A percentile compares a stretch with the other conserved stretches of the same genome.
These are phyloP conservation scores for Acipenser transmontanus DNA, from an alignment of 2,797 vertebrate genomes.

Conservation along the genomic window DNA sequence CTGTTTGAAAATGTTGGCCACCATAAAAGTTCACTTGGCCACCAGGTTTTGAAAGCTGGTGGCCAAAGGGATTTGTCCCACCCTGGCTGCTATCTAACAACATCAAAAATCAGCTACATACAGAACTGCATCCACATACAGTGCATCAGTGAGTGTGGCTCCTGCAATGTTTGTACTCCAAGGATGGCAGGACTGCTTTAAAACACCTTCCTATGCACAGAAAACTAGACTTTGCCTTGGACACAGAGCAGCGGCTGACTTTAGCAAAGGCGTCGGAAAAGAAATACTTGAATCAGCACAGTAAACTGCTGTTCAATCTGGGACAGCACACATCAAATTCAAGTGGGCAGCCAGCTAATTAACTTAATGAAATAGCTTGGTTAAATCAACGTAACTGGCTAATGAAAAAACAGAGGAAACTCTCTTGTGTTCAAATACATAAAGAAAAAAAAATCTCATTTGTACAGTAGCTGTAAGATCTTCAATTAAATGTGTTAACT, in stretches of 20 bases:
- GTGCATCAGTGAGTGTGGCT: too few relatives aligned
- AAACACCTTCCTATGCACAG: too few relatives aligned
- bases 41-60: too few relatives aligned
- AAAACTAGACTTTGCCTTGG: too few relatives aligned
- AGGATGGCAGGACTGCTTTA: too few relatives aligned
- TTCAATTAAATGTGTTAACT: not conserved
- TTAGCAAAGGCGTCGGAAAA: not conserved
- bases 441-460: not conserved
- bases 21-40: too few relatives aligned
- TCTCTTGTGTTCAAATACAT: not conserved
- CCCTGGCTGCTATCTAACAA: too few relatives aligned
- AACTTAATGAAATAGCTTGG: not conserved
- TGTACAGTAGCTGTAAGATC: not conserved
- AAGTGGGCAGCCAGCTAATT: constrained; percentile 1
- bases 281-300: not conserved
- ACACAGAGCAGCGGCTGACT: not conserved
- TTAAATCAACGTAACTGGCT: not conserved
- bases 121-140: too few relatives aligned
- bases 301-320: not conserved
- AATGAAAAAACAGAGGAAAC: not conserved
- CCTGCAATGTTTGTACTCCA: too few relatives aligned
- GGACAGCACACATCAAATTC: not conserved
- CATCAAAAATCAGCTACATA: too few relatives aligned
- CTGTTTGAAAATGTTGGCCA: too few relatives aligned
- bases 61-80: too few relatives aligned